These are phyloP conservation scores for Thermophis baileyi DNA, from an alignment of 2,113 vertebrate genomes.

Conservation along the genomic window DNA sequence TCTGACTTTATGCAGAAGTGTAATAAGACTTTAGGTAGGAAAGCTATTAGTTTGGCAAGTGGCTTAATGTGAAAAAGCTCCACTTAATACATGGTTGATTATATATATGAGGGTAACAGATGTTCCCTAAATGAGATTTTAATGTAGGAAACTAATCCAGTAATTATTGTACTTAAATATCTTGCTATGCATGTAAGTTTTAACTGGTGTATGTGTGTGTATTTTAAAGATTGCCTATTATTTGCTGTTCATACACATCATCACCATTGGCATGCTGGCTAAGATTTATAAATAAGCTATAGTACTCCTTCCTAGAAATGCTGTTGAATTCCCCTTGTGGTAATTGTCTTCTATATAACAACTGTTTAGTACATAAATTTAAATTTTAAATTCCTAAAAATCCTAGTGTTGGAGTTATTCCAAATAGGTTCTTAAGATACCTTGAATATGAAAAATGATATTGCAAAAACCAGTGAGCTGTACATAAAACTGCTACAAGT, in stretches of 20 bases:
- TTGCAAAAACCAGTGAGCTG: neutral
- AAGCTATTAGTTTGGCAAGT: neutral
- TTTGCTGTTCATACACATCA: neutral
- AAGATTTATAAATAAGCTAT: neutral
- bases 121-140: neutral
- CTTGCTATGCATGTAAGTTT: neutral
- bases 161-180: neutral
- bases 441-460: neutral
- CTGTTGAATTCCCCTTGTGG: neutral
- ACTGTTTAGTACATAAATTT: neutral
- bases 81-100: neutral
- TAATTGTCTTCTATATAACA: neutral
- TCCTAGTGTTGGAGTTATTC: neutral
- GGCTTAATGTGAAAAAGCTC: neutral
- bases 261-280: neutral
- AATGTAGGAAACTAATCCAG: neutral
- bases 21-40: neutral
- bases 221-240: neutral
- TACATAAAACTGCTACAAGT: neutral
- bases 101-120: neutral
- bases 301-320: neutral
- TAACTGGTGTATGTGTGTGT: neutral
- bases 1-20: neutral
- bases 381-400: neutral
- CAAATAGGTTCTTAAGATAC: neutral